These are phyloP conservation scores for Pseudonaja textilis DNA, from an alignment of 2,113 vertebrate species.

Conservation along the genomic window DNA sequence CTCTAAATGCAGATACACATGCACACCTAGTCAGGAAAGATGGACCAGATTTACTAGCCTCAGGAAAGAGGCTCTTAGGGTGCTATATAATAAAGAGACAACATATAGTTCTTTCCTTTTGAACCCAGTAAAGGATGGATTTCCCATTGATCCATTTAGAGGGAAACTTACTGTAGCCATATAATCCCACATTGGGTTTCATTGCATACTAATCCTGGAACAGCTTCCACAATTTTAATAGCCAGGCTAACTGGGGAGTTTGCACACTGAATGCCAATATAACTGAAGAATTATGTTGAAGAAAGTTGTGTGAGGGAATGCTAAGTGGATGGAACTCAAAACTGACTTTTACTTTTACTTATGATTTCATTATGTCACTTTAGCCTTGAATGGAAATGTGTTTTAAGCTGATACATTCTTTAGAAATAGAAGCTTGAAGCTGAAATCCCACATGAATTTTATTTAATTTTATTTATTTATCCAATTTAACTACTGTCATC, in stretches of 20 bases:
- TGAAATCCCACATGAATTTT: fast-evolving
- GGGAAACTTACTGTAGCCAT: background rate
- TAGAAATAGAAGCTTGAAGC: background rate
- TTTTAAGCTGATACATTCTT: background rate
- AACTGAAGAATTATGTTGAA: background rate
- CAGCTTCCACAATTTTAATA: background rate
- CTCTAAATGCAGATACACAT: background rate
- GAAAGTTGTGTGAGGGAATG: background rate
- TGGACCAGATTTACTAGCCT: background rate
- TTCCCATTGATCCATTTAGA: background rate
- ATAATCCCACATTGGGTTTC: background rate
- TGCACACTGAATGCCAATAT: background rate
- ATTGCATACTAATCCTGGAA: background rate
- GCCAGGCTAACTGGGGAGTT: background rate
- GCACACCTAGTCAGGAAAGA: background rate
- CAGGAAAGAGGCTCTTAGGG: background rate
- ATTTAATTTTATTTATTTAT: background rate
- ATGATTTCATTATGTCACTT: background rate
- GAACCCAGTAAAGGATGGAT: background rate
- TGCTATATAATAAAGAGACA: too few relatives aligned
- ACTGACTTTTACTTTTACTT: background rate
- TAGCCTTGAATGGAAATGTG: background rate
- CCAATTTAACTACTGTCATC: background rate
- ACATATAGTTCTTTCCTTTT: background rate
- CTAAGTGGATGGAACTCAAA: background rate